Evolutionary conservation across 2,888 invertebrate genomes (phyloP).

Genomic region (Alsophila aescularia): DNA sequence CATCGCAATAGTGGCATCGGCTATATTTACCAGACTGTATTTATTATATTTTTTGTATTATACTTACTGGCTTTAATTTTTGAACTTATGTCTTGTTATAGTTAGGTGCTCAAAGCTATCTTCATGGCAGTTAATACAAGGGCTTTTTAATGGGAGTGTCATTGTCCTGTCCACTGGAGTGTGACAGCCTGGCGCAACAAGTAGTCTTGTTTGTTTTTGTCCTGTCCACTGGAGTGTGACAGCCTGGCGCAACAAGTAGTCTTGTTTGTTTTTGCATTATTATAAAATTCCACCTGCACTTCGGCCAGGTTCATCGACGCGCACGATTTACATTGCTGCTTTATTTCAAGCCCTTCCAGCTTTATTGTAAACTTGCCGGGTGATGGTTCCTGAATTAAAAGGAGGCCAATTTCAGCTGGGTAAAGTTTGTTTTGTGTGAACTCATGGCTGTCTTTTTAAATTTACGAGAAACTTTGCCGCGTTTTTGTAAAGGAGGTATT

Average conservation of each 20-base stretch:
- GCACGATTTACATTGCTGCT: conserved; percentile 42
- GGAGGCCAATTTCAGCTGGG: not conserved
- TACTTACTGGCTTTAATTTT: too few species aligned
- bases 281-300: conserved; percentile 70
- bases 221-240: conserved; percentile 72
- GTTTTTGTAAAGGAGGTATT: not conserved
- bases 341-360: not conserved
- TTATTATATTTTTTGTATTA: too few species aligned
- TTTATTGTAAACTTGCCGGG: not conserved
- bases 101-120: conserved; percentile 19
- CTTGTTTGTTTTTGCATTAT: conserved; percentile 78
- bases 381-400: conserved; percentile 5
- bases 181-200: conserved; percentile 53
- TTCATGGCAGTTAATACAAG: conserved; percentile 16
- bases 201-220: conserved; percentile 72
- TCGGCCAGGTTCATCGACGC: conserved; percentile 35
- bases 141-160: conserved; percentile 56
- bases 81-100: too few species aligned
- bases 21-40: too few species aligned
- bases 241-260: conserved; percentile 41
- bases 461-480: not conserved
- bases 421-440: not conserved
- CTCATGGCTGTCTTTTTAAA: not conserved
- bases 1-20: too few species aligned
- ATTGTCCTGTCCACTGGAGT: conserved; percentile 74